These are phyloP conservation scores for Phalacrocorax pelagicus DNA, from an alignment of 2,113 vertebrate species.

Conservation along the genomic window DNA sequence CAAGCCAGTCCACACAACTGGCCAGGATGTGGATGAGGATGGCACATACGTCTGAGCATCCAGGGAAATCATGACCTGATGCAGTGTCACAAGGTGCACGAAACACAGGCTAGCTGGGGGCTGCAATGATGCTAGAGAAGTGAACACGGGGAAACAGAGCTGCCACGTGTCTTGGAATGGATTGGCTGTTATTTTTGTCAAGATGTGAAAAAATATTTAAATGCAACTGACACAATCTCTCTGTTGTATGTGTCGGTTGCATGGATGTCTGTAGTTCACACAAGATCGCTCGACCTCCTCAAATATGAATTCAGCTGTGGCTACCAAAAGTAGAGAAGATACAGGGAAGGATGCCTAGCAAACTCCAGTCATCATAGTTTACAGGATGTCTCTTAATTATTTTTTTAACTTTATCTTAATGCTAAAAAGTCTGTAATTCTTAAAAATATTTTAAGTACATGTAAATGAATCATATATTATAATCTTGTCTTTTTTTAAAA, in stretches of 20 bases:
- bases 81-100: too few species aligned
- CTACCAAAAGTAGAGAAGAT: background rate
- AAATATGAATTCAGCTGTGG: background rate
- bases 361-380: background rate
- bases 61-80: background rate
- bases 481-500: background rate
- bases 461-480: background rate
- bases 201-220: background rate
- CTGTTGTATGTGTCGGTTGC: background rate
- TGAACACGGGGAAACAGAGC: rapidly evolving
- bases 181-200: background rate
- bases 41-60: rapidly evolving
- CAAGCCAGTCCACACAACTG: background rate
- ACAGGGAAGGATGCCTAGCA: background rate
- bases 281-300: rapidly evolving
- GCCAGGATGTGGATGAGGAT: background rate
- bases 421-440: background rate
- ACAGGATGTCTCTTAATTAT: background rate
- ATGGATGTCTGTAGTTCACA: background rate
- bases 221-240: background rate
- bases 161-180: background rate
- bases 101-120: background rate
- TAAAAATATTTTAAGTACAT: background rate
- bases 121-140: background rate
- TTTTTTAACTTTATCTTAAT: background rate